phyloP scores from a whole-genome alignment of 2,797 vertebrate species.

The Gorsachius magnificus region DNA sequence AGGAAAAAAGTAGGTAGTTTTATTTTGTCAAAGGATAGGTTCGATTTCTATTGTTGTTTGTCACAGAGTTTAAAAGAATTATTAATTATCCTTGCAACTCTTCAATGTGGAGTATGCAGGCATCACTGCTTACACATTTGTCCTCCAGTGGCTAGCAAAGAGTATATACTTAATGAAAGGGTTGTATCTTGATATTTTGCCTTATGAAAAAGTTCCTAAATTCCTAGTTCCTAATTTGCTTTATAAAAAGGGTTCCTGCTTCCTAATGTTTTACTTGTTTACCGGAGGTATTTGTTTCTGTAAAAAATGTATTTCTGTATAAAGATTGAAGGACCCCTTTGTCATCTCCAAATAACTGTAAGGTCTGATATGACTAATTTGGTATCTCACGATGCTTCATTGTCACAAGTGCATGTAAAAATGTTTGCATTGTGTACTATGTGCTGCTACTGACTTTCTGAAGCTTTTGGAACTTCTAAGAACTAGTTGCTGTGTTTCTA shows the following conservation, averaged over 20 bases:
- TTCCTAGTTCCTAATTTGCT: not conserved
- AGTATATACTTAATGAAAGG: not conserved
- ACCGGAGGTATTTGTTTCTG: not conserved
- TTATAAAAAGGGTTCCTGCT: not conserved
- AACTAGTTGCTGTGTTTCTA: not conserved
- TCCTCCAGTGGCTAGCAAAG: not conserved
- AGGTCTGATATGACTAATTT: not conserved
- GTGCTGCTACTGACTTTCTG: not conserved
- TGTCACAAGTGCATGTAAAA: not conserved
- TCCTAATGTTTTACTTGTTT: not conserved
- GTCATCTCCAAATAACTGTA: not conserved
- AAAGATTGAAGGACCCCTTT: not conserved
- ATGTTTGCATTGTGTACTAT: not conserved
- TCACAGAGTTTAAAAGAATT: not conserved
- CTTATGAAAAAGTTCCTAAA: not conserved
- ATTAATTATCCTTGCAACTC: not conserved
- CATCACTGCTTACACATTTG: not conserved
- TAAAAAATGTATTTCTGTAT: not conserved
- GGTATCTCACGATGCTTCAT: not conserved
- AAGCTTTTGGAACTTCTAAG: not conserved
- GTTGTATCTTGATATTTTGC: not conserved
- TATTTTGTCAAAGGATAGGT: not conserved
- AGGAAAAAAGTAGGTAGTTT: conserved; percentile 91
- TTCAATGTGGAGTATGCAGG: not conserved
- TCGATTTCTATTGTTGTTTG: not conserved